These are phyloP conservation scores for Lepus timidus DNA, from an alignment of 2,113 vertebrate species.

Conservation along the genomic window DNA sequence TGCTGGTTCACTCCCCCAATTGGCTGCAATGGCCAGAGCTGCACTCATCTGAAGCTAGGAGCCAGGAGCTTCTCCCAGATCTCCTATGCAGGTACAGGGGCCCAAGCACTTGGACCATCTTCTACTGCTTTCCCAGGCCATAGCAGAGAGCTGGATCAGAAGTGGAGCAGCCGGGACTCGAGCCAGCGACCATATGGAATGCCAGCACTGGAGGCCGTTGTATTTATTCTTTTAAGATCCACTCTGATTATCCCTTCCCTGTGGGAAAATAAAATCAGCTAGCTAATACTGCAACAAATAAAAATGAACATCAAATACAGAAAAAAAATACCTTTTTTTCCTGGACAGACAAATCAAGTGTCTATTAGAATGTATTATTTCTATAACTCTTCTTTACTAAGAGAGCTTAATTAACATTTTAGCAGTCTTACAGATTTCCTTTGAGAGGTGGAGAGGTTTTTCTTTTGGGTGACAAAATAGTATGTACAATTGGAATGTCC, in stretches of 20 bases:
- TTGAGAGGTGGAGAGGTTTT: background rate
- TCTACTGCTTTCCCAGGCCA: too few relatives aligned
- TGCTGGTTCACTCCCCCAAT: too few relatives aligned
- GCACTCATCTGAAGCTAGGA: too few relatives aligned
- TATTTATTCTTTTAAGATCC: background rate
- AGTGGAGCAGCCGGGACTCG: too few relatives aligned
- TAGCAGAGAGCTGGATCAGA: too few relatives aligned
- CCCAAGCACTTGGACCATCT: too few relatives aligned
- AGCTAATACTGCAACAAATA: background rate
- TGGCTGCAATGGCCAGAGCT: too few relatives aligned
- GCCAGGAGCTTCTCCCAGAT: too few relatives aligned
- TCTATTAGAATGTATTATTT: background rate
- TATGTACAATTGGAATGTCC: background rate
- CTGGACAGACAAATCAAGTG: background rate
- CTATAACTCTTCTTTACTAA: background rate
- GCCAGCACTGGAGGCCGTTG: background rate
- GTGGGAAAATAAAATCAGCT: background rate
- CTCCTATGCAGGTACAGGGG: too few relatives aligned
- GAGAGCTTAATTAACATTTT: background rate
- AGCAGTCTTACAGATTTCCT: background rate
- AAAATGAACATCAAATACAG: conserved; percentile 14
- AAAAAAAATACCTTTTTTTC: background rate
- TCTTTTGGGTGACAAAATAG: background rate
- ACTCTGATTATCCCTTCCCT: background rate
- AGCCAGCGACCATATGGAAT: too few relatives aligned